Evolutionary conservation across 2,113 vertebrate species (phyloP), one percentile per base, ranked within the genome.

Genomic region (Ceuthmochares aereus): DNA sequence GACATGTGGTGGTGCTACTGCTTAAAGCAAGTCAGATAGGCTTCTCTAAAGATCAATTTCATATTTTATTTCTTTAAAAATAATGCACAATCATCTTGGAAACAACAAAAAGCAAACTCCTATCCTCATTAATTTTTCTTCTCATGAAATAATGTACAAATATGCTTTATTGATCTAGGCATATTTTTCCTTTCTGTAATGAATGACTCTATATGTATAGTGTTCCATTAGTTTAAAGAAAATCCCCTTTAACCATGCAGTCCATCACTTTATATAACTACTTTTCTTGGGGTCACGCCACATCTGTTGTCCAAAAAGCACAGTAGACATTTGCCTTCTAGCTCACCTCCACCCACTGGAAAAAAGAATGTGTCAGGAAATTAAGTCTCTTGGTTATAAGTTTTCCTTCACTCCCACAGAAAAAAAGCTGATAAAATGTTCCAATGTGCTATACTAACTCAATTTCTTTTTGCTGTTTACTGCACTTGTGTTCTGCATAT

Each of bases 301-400:
- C 96, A 98, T 62, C 98, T 98, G 79, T 98, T 98, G 94, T 99
- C 98, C 96, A 98, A 97, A 96, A 99, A 98, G 92, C 98, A 99
- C 32, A 99, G 97, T 93, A 98, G 98, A 92, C 97, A 98, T 93
- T 98, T 98, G 64, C 98, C 98, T 96, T 98, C 98, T 77, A 99
- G 95, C 29, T 98, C 98, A 78, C 96, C 95, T 92, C 97, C 98
- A 96, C 97, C 97, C 68, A 95, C 96, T 98, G 94, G 91, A 92
- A 76, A 75, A 76, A 69, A 84, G 19, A 92, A 94, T 81, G 27
- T 40, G 40, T 37, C 86, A 88, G 83, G 77, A 91, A 90, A 93
- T 89, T 91, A 94, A 66, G 80, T 87, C 76, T 83, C 95, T 87
- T 91, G 15, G 1, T 90, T 89, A 56, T 10, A 84, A 62, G 12